Evolutionary conservation across 2,113 vertebrate species (phyloP), one percentile per base, ranked within the genome.

Genomic region (Suricata suricatta): DNA sequence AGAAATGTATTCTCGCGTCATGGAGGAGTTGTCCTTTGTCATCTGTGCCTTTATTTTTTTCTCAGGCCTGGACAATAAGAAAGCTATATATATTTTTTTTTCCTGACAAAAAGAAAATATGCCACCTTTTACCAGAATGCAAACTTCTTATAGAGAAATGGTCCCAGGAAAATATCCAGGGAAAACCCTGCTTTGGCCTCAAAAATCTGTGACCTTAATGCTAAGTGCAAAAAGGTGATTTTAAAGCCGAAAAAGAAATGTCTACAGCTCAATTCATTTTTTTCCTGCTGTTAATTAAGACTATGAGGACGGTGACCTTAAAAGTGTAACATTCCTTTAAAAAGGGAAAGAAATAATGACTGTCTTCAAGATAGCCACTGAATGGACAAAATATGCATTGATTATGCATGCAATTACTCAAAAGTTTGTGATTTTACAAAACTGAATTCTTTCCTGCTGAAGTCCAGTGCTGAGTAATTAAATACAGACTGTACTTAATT

Each of bases 381-480:
- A 97, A 97, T 84, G 76, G 90, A 76, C 88, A 60, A 93, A 57
- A 91, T 90, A 89, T 41, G 74, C 96, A 96, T 96, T 86, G 93
- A 96, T 98, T 98, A 83, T 54, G 64, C 60, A 71, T 71, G 82
- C 89, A 96, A 97, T 97, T 97, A 93, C 79, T 95, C 89, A 21
- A 93, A 97, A 96, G 60, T 98, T 98, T 92, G 87, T 93, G 96
- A 95, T 97, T 98, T 95, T 52, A 92, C 52, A 72, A 93, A 96
- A 94, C 63, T 23, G 93, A 92, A 98, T 84, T 97, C 63, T 97
- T 97, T 96, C 88, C 95, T 82, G 89, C 90, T 98, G 79, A 93
- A 96, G 68, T 72, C 77, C 68, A 92, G 38, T 84, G 66, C 50
- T 0, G 2, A 83, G 68, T 95, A 97, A 96, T 98, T 97, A 98